Conservation (phyloP, 2,113 vertebrate species). For the Myrmecobius fasciatus region DNA sequence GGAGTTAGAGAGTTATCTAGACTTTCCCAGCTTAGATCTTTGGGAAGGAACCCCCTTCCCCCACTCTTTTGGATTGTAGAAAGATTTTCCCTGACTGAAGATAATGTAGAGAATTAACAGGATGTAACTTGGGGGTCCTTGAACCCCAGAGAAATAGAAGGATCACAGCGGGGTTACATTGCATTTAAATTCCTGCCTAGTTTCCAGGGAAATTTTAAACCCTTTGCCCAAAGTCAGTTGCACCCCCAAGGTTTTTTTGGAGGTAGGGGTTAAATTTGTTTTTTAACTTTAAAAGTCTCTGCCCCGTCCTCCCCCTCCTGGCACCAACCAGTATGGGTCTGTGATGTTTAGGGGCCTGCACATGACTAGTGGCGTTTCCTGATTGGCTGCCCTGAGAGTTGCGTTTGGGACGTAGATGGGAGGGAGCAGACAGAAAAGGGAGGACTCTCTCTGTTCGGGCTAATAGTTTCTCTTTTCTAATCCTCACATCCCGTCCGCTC, state of each 20-base stretch:
- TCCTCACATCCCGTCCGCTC: constrained; percentile 20
- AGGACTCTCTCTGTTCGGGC: not conserved
- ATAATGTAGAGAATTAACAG: not conserved
- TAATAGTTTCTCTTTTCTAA: constrained; percentile 15
- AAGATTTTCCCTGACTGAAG: constrained; percentile 30
- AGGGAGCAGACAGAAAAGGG: constrained; percentile 14
- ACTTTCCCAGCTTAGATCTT: not conserved
- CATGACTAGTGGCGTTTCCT: constrained; percentile 38
- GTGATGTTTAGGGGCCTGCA: constrained; percentile 50
- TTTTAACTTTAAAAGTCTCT: constrained; percentile 56
- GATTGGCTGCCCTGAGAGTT: constrained; percentile 35
- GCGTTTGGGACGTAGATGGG: constrained; percentile 38
- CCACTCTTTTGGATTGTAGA: not conserved
- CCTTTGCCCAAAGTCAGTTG: not conserved
- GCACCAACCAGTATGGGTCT: constrained; percentile 37
- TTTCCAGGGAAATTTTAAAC: constrained; percentile 18
- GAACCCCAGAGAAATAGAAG: constrained; percentile 30
- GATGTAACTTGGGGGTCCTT: constrained; percentile 45
- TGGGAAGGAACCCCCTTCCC: not conserved
- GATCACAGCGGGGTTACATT: constrained; percentile 7
- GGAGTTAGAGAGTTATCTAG: not conserved
- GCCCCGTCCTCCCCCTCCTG: not conserved
- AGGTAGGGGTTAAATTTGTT: not conserved
- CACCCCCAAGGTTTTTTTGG: not conserved
- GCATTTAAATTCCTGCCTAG: not conserved